Conservation (phyloP, 2,888 invertebrate genomes). For the Oscheius sp. region DNA sequence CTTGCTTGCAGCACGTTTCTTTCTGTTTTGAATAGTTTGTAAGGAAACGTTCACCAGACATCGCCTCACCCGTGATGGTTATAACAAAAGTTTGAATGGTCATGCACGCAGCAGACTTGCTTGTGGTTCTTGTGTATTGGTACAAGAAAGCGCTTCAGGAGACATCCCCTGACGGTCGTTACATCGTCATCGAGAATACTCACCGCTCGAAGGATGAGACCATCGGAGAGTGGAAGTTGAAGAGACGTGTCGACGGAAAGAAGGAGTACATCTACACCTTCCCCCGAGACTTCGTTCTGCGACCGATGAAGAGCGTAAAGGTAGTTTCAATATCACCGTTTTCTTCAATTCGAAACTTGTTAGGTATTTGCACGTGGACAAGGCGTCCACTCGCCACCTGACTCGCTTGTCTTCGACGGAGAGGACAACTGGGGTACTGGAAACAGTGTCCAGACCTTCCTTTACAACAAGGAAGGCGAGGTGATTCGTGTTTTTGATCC, state of each 20-base stretch:
- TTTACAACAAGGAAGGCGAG: conserved; percentile 73
- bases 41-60: no score
- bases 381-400: conserved; percentile 70
- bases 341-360: neutral
- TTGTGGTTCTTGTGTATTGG: neutral
- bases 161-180: conserved; percentile 75
- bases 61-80: no score
- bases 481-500: conserved; percentile 41
- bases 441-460: conserved; percentile 71
- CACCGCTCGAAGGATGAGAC: conserved; percentile 67
- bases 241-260: conserved; percentile 73
- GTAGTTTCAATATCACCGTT: conserved; percentile 24
- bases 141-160: conserved; percentile 61
- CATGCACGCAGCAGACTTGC: no score
- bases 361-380: conserved; percentile 72
- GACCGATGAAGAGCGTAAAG: conserved; percentile 66
- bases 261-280: conserved; percentile 67
- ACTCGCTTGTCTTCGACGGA: conserved; percentile 69
- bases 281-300: conserved; percentile 62
- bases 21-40: no score
- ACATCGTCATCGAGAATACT: conserved; percentile 73
- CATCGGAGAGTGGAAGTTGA: conserved; percentile 74
- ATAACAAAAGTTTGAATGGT: no score
- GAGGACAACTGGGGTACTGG: conserved; percentile 73
- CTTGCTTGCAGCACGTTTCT: no score